These are phyloP conservation scores for Orthosia gracilis DNA, from an alignment of 2,888 invertebrate genomes.

Conservation along the genomic window DNA sequence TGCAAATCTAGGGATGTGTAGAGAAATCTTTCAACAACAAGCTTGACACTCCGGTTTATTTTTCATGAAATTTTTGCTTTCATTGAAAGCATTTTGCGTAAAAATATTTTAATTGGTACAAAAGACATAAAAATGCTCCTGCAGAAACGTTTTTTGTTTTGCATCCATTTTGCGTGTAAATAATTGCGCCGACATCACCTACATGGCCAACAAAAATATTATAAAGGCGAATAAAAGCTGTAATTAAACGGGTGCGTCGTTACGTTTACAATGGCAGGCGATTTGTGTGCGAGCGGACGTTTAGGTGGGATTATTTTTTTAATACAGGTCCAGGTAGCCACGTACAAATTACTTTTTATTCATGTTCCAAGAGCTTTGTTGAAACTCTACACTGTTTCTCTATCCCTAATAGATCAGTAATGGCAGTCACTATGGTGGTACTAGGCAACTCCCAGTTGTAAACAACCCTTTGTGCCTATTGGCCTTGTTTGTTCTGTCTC, in stretches of 20 bases:
- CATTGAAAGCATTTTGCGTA: not conserved
- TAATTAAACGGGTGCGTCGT: slow-evolving; percentile 56
- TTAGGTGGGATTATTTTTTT: slow-evolving; percentile 49
- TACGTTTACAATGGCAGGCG: slow-evolving; percentile 48
- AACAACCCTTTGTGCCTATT: too few species aligned
- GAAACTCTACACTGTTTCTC: not conserved
- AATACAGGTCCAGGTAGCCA: slow-evolving; percentile 29
- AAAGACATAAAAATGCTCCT: not conserved
- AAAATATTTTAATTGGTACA: not conserved
- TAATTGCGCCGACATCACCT: slow-evolving; percentile 32
- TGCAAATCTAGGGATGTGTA: not conserved
- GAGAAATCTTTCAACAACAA: too few species aligned
- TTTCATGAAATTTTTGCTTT: not conserved
- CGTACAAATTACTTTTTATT: slow-evolving; percentile 15
- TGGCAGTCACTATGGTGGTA: too few species aligned
- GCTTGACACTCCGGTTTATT: too few species aligned
- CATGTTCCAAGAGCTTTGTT: slow-evolving; percentile 2
- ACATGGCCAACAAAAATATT: slow-evolving; percentile 48
- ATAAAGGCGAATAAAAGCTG: slow-evolving; percentile 50
- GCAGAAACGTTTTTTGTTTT: slow-evolving; percentile 15
- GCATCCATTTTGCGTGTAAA: slow-evolving; percentile 20
- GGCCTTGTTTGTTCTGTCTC: too few species aligned
- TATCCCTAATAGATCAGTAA: too few species aligned
- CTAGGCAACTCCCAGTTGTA: too few species aligned
- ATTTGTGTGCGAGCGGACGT: slow-evolving; percentile 47